Base-by-base conservation (phyloP, 2,797 vertebrate species). In the Heterohyrax brucei region DNA sequence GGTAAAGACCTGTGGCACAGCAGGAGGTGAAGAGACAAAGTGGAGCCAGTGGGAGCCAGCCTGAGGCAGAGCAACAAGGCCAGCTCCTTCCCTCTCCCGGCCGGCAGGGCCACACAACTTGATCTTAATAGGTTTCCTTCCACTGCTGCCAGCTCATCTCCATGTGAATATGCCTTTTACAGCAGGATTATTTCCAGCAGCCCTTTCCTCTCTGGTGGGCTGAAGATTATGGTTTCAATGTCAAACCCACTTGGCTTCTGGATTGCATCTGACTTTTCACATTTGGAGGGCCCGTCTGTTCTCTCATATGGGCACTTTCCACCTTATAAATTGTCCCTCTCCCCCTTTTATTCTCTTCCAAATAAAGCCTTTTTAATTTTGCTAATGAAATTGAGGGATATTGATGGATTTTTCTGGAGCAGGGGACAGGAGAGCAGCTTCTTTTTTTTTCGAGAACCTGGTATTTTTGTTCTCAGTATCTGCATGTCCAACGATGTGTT, bases 171-270 rank as follows among this genome's bases (percentile, higher is more conserved):
- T 3, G 4, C 75, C 82, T 75, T 92, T 6, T 24, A 22, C 24
- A 44, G 21, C 2, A 1, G 0, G 30, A 33, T 8, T 78, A 3
- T 80, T 72, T 59, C 26, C 30, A 26, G 56, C 5, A 80, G 48
- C 30, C 39, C 10, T 10, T n/a, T 77, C 53, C 12, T 89, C 28
- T 50, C 28, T 8, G 7, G 22, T 76, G 81, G 13, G 13, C 56
- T 85, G 59, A 93, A 87, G 66, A 93, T 50, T 33, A 24, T 12
- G 22, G 61, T 24, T 89, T 75, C 79, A 86, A 0, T n/a, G 19
- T 73, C 80, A 80, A 80, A 92, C 76, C 48, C 24, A 79, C 21
- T 95, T 61, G 44, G 70, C 75, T 91, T 88, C 26, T 62, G 46
- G 56, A 24, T 0, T 50, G 39, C 39, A 61, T 39, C 56, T 84